Base-by-base conservation (phyloP, 2,113 vertebrate species). In the Gulo gulo region DNA sequence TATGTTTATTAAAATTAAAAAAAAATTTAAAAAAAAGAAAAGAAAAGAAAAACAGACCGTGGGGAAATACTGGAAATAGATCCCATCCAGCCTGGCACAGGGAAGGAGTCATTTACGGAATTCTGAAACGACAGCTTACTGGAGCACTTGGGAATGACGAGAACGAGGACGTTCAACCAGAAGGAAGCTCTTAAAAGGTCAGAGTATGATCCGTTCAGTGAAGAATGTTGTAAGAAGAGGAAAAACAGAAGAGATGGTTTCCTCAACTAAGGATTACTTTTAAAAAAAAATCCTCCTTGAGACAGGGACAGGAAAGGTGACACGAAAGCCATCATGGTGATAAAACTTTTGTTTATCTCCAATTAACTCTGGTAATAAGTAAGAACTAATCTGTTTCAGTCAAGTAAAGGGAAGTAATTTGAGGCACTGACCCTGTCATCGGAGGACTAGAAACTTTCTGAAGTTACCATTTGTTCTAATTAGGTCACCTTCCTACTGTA, bases 361-460 rank as follows among this genome's bases (percentile, higher is more conserved):
- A 39, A 91, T 65, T n/a, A 88, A 91, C 47, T 84, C 71, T 78
- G 50, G 63, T 57, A 80, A 94, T 79, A 76, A 97, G 69, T 52
- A 63, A 45, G 69, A 88, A 86, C 26, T 2, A 45, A 85, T n/a
- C n/a, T 1, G 0, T 55, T 95, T 61, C 89, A 26, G 39, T 82
- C 45, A 73, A 71, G 61, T n/a, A 57, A 57, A 96, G 50, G 2
- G 69, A 95, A 85, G 52, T 47, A 61, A 89, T 34, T 2, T 59
- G 69, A 95, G 63, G 69, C 36, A 69, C 10, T 42, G 52, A 89
- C 13, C 76, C 57, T 63, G 1, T 73, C 86, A 88, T 81, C 59
- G 52, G 74, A 95, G 86, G 87, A 89, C 45, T 3, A 80, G 74
- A 74, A 94, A 93, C 91, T 81, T 89, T 57, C 76, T 39, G 4